Base-by-base conservation (phyloP, 2,888 invertebrate species). In the Chymomyza fuscimana region DNA sequence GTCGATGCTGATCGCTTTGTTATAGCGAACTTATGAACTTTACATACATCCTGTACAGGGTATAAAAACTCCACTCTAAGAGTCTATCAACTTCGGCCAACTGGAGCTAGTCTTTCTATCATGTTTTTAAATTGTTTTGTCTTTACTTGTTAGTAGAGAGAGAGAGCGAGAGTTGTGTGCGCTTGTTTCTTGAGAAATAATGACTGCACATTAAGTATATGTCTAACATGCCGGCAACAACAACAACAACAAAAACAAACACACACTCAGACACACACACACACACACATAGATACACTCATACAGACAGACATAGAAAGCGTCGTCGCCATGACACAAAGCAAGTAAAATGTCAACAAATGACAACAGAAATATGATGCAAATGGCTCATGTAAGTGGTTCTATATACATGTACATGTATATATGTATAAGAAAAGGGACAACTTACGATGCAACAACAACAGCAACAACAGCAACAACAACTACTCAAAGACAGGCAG, bases 291-390 rank as follows among this genome's bases (percentile, higher is more conserved):
- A 19, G 19, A 4, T 32, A 32, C 32, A 32, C 32, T 32, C 32
- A 32, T 36, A 36, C 58, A 63, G 58, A 58, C 63, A 65, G 4
- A 36, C 32, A 56, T 16, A 63, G 12, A 12, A 51, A 25, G 67
- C 63, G 52, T 40, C 63, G 73, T 62, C 51, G 64, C 62, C 50
- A 54, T 66, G 66, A 67, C 77, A 84, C 78, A 78, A 84, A 81
- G 78, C 81, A 78, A 81, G 85, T 77, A 81, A 79, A 89, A 87
- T 87, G 85, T 88, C 87, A 82, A 85, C 79, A 88, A 80, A 89
- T 88, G 89, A 84, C 90, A 89, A 89, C 86, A 89, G 87, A 89
- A 89, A 89, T 89, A 89, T 89, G 87, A 87, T 90, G 88, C 88
- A 89, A 89, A 90, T 90, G 88, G 83, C 77, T 88, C 85, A 82